Evolutionary conservation across 2,888 invertebrate genomes (phyloP).

Genomic region (Cantharis rustica): DNA sequence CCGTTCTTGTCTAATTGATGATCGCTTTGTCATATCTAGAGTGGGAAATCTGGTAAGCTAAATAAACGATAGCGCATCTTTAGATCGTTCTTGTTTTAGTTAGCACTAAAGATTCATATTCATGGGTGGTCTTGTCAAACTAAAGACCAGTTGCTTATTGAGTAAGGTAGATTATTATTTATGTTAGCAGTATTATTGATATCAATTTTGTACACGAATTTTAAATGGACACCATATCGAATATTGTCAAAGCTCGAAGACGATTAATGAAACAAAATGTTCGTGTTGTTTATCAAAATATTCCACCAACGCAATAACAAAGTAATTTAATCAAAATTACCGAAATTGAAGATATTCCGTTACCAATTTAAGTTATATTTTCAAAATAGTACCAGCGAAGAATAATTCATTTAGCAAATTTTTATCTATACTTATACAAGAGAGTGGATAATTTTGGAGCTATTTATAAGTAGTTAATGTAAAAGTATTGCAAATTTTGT

Average conservation of each 20-base stretch:
- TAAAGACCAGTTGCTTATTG: slow-evolving; percentile 25
- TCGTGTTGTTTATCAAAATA: neutral
- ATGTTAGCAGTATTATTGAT: slow-evolving; percentile 15
- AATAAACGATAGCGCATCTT: slow-evolving; percentile 25
- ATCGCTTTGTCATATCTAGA: slow-evolving; percentile 53
- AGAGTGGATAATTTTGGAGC: neutral
- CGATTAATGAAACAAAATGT: neutral
- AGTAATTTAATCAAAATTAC: too few species aligned
- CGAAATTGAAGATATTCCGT: too few species aligned
- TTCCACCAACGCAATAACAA: neutral
- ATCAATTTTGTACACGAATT: neutral
- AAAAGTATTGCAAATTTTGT: neutral
- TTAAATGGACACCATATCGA: neutral
- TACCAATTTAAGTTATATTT: too few species aligned
- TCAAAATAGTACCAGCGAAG: too few species aligned
- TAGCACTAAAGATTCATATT: slow-evolving; percentile 21
- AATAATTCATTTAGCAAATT: neutral
- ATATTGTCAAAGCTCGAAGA: neutral
- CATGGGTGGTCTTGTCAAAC: slow-evolving; percentile 26
- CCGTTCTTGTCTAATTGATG: slow-evolving; percentile 53
- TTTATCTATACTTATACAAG: neutral
- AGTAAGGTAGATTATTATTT: slow-evolving; percentile 1
- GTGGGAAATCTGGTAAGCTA: slow-evolving; percentile 47
- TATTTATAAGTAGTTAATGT: neutral
- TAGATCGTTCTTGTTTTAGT: slow-evolving; percentile 21